These are phyloP conservation scores for Chymomyza caudatula DNA, from an alignment of 2,888 invertebrate genomes.

Conservation along the genomic window DNA sequence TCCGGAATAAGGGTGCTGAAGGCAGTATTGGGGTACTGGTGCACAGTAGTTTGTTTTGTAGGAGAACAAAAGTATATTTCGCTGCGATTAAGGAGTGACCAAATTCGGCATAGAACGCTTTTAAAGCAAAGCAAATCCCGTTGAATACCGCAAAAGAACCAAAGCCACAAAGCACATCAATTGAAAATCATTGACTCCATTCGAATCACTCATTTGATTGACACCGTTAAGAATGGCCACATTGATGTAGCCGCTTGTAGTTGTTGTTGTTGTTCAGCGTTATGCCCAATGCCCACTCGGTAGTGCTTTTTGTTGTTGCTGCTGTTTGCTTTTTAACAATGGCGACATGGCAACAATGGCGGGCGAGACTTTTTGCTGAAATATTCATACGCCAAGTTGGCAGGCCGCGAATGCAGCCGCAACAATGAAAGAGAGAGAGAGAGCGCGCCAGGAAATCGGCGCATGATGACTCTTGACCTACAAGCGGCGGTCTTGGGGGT, in stretches of 20 bases:
- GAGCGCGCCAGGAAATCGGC: conserved; percentile 7
- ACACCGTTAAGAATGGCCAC: not conserved
- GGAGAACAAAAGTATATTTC: no score
- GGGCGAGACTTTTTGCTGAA: conserved; percentile 3
- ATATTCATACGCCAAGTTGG: not conserved
- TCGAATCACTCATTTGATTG: not conserved
- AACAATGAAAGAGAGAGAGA: not conserved
- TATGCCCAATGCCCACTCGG: no score
- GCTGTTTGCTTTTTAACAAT: conserved; percentile 19
- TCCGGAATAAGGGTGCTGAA: no score
- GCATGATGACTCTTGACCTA: conserved; percentile 3
- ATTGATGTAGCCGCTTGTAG: conserved; percentile 9
- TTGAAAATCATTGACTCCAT: not conserved
- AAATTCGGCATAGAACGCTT: no score
- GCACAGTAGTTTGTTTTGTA: no score
- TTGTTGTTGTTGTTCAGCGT: conserved; percentile 26
- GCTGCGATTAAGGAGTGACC: no score
- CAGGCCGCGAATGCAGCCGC: conserved; percentile 2
- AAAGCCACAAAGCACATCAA: not conserved
- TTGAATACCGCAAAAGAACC: no score
- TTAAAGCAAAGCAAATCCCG: no score
- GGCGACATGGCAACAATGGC: conserved; percentile 21
- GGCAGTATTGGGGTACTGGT: no score
- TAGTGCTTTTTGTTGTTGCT: not conserved
- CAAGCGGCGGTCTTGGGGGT: no score